Percentiles rank a stretch among this genome's conserved stretches.
Evolutionary conservation across 2,888 invertebrate genomes (phyloP).

Genomic region (Tillus elongatus): DNA sequence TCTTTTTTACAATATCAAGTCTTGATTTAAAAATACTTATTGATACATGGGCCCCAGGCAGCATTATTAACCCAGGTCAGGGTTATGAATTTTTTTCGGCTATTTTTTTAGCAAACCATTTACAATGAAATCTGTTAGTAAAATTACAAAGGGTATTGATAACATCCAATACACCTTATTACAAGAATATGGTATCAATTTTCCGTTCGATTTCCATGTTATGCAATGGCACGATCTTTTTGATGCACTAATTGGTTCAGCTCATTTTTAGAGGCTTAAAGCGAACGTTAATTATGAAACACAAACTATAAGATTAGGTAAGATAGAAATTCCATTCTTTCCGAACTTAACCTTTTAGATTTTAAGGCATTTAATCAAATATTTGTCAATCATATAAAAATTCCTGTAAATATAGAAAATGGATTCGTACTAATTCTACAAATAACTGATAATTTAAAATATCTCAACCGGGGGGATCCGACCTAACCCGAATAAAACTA

Average conservation of each 20-base stretch:
- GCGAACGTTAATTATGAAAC: no score
- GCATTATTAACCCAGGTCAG: constrained; percentile 13
- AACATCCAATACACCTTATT: constrained; percentile 14
- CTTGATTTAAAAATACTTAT: constrained; percentile 15
- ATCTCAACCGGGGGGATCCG: no score
- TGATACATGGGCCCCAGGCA: constrained; percentile 14
- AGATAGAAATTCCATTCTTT: no score
- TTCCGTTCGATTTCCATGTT: no score
- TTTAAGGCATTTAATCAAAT: constrained; percentile 9
- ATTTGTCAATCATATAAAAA: constrained; percentile 5
- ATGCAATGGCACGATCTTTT: no score
- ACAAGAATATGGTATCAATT: constrained; percentile 11
- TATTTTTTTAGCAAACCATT: constrained; percentile 13
- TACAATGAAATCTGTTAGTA: constrained; percentile 13
- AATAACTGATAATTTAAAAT: no score
- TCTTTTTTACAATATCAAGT: constrained; percentile 13
- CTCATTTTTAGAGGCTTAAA: constrained; percentile 14
- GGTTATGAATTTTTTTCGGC: constrained; percentile 12
- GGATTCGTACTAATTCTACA: no score
- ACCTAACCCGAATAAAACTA: no score
- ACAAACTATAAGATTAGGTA: no score
- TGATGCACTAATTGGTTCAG: no score
- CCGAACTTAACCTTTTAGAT: constrained; percentile 11
- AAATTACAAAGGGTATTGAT: no score
- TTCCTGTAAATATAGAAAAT: no score